phyloP scores from a whole-genome alignment of 2,113 vertebrate genomes.

The Eulemur macaco region DNA sequence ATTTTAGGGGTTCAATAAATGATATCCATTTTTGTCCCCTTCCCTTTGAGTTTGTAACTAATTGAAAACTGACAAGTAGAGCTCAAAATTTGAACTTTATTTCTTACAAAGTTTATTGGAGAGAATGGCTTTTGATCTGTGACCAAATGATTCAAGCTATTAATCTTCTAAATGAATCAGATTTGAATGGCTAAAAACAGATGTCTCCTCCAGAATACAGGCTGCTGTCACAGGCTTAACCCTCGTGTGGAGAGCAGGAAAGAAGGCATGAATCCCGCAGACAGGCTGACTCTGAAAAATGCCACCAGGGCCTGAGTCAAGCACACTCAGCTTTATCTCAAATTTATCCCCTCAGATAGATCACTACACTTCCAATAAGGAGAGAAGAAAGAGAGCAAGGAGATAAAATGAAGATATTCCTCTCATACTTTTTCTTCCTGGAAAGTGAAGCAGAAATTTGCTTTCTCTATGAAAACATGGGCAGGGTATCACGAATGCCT shows the following conservation, averaged over 20 bases:
- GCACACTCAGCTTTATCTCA: neutral
- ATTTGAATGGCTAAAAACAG: neutral
- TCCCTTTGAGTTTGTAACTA: neutral
- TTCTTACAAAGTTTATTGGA: neutral
- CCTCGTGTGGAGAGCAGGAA: neutral
- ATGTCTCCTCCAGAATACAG: neutral
- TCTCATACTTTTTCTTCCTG: neutral
- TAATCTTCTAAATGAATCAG: neutral
- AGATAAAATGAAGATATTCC: neutral
- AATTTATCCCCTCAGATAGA: neutral
- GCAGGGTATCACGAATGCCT: neutral
- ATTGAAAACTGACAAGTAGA: neutral
- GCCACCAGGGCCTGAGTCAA: neutral
- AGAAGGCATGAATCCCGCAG: fast-evolving
- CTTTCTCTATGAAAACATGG: neutral
- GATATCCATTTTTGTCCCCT: neutral
- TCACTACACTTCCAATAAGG: neutral
- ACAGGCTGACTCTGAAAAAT: neutral
- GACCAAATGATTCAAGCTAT: neutral
- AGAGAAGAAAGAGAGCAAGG: neutral
- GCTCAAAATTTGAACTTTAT: neutral
- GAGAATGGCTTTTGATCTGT: neutral
- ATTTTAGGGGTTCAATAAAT: neutral
- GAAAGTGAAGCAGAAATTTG: neutral
- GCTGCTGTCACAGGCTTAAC: neutral